These are phyloP conservation scores for Andrena dorsata DNA, from an alignment of 2,888 invertebrate species.

Conservation along the genomic window DNA sequence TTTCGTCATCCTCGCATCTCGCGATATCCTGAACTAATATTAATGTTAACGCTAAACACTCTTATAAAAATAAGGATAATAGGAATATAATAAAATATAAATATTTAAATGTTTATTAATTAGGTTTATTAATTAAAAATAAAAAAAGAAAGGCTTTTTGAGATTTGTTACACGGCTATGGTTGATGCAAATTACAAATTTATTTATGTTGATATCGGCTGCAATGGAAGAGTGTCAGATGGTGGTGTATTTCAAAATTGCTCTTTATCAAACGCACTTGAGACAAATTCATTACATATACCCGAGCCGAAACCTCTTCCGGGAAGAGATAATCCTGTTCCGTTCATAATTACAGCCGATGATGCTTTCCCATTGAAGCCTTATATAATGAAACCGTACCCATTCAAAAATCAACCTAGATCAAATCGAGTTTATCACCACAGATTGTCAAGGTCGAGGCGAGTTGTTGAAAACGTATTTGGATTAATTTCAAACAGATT, in stretches of 20 bases:
- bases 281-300: not conserved
- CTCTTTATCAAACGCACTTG: not conserved
- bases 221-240: conserved; percentile 2
- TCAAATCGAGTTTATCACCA: too few species aligned
- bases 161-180: too few species aligned
- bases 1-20: too few species aligned
- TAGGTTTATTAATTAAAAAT: too few species aligned
- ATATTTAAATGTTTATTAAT: too few species aligned
- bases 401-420: not conserved
- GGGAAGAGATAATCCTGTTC: not conserved
- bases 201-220: conserved; percentile 1
- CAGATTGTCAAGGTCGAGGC: not conserved
- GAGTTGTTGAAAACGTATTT: not conserved
- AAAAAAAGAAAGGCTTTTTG: too few species aligned
- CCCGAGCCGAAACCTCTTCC: not conserved
- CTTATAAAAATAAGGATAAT: too few species aligned
- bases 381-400: conserved; percentile 2
- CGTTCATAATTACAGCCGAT: not conserved
- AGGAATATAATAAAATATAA: too few species aligned
- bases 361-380: not conserved
- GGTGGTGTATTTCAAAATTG: not conserved
- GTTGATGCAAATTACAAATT: not conserved
- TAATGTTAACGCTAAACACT: too few species aligned
- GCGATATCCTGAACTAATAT: too few species aligned
- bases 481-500: not conserved